These are phyloP conservation scores for Hafferia zeledoni DNA, from an alignment of 2,797 vertebrate species.

Conservation along the genomic window DNA sequence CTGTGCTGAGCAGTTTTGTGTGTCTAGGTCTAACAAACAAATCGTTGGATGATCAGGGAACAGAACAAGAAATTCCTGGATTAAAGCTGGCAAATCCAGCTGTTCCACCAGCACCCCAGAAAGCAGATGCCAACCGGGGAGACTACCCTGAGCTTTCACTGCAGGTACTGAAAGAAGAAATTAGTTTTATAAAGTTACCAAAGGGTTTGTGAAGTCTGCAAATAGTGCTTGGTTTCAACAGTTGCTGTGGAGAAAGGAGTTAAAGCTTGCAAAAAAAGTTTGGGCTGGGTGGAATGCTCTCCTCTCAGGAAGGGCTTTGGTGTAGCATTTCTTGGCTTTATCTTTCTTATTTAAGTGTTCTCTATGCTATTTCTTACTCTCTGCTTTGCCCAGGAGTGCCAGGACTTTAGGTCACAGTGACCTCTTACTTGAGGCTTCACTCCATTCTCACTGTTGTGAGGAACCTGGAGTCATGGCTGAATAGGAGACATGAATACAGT, in stretches of 20 bases:
- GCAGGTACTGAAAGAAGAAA: slow-evolving; percentile 75
- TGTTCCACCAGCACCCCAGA: slow-evolving; percentile 76
- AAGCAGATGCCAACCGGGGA: slow-evolving; percentile 42
- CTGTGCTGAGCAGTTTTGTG: slow-evolving; percentile 9
- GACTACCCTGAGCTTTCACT: slow-evolving; percentile 62
- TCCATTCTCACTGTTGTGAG: not conserved
- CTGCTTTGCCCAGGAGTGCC: not conserved
- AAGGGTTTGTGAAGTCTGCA: not conserved
- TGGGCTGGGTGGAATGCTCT: not conserved
- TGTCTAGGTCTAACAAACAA: slow-evolving; percentile 65
- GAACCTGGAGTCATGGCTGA: not conserved
- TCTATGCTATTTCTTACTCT: not conserved
- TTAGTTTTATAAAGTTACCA: not conserved
- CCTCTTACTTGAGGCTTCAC: not conserved
- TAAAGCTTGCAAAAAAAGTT: not conserved
- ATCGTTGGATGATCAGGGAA: slow-evolving; percentile 47
- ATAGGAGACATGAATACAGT: not conserved
- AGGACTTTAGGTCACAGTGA: not conserved
- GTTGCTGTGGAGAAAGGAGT: not conserved
- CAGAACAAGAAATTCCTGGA: slow-evolving; percentile 54
- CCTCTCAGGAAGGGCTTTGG: not conserved
- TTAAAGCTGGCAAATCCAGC: slow-evolving; percentile 75
- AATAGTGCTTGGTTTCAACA: not conserved
- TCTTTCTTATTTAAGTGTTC: not conserved
- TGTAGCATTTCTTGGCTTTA: not conserved